Evolutionary conservation across 2,113 vertebrate genomes (phyloP).

Genomic region (Scomber colias): DNA sequence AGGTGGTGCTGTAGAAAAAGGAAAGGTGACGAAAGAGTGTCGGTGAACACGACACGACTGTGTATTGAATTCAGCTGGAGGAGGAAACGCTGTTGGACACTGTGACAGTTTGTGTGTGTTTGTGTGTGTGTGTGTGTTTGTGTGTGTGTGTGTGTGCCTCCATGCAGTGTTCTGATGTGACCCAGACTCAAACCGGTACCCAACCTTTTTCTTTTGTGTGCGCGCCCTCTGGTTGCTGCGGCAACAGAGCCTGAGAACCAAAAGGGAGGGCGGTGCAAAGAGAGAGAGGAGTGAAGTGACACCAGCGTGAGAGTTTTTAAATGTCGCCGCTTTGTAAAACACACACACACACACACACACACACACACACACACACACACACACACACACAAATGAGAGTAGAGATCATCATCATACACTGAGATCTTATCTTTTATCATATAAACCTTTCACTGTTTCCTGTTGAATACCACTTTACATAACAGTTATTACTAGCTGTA

Average conservation of each 20-base stretch:
- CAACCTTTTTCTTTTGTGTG: slow-evolving; percentile 45
- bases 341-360: slow-evolving; percentile 16
- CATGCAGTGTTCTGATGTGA: slow-evolving; percentile 22
- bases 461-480: not conserved
- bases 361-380: not conserved
- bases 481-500: not conserved
- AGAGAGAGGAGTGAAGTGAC: slow-evolving; percentile 15
- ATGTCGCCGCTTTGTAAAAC: slow-evolving; percentile 6
- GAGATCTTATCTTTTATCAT: not conserved
- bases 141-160: slow-evolving; percentile 10
- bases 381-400: not conserved
- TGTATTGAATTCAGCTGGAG: not conserved
- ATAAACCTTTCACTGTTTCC: not conserved
- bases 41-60: slow-evolving; percentile 5
- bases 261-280: slow-evolving; percentile 10
- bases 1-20: slow-evolving; percentile 17
- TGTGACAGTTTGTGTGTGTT: not conserved
- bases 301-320: slow-evolving; percentile 42
- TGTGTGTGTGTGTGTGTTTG: not conserved
- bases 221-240: slow-evolving; percentile 59
- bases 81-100: slow-evolving; percentile 21
- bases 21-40: slow-evolving; percentile 25
- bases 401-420: too few relatives aligned
- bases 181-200: slow-evolving; percentile 44
- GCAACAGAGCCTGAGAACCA: slow-evolving; percentile 71